Evolutionary conservation across 2,113 vertebrate species (phyloP), one percentile per base, ranked within the genome.

Genomic region (Fregetta grallaria): DNA sequence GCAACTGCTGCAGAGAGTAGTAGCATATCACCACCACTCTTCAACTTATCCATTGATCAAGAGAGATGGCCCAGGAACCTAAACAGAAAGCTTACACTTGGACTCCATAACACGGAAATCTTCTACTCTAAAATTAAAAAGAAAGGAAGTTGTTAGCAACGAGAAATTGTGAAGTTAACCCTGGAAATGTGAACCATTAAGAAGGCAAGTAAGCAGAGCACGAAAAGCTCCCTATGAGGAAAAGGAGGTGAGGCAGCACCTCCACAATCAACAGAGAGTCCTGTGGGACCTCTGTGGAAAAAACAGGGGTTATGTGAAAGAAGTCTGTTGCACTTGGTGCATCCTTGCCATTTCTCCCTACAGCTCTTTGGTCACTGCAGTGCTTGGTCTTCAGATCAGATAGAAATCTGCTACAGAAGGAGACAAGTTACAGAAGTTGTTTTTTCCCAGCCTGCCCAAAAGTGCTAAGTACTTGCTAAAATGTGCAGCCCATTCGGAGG

Each of bases 401-500:
- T 2, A 76, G 67, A 55, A 93, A 88, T 26, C 50, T 42, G 50
- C 23, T 74, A 49, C 42, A 2, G 3, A 49, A 94, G 75, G 25
- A 83, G 72, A 42, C 22, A 72, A 88, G 7, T 45, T 90, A 72
- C 88, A 93, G 92, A 94, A 91, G 85, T 36, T 90, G 88, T 52
- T 95, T 94, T 86, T 65, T 10, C 59, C 75, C 83, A 89, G 72
- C 27, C 82, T 96, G 82, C 50, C 86, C 79, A 53, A 47, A 94
- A 90, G 84, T 4, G 17, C 25, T 82, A 92, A 95, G 53, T 62
- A 81, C 66, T 87, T 65, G 91, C 84, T 89, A 95, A 87, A 94
- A 96, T 4, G 73, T 92, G 86, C 76, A 75, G 77, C 65, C 61
- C 66, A 21, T 86, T 86, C 6, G 0, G 83, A 86, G 76, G 89